A percentile compares a stretch with the other conserved stretches of the same genome.
phyloP scores from a whole-genome alignment of 2,888 invertebrate species.

The Andrena trimmerana region DNA sequence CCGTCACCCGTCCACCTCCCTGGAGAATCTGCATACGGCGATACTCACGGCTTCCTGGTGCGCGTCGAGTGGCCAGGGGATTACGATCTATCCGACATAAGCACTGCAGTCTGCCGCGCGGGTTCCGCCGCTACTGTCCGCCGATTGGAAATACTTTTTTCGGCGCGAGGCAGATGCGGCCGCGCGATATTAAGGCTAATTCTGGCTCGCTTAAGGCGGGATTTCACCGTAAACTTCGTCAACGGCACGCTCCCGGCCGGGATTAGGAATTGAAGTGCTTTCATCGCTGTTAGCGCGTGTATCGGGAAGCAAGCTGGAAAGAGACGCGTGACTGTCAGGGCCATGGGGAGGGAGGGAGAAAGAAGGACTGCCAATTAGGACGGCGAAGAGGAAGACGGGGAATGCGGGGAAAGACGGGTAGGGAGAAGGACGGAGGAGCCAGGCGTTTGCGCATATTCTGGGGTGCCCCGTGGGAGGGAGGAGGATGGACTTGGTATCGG shows the following conservation, averaged over 20 bases:
- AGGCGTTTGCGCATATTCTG: neutral
- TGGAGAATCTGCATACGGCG: slow-evolving; percentile 2
- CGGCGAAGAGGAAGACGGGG: neutral
- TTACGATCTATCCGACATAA: slow-evolving; percentile 58
- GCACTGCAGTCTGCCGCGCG: slow-evolving; percentile 55
- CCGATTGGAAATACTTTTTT: slow-evolving; percentile 49
- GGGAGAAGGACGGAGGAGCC: neutral
- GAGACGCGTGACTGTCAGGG: neutral
- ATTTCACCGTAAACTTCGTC: slow-evolving; percentile 58
- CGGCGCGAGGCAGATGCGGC: slow-evolving; percentile 44
- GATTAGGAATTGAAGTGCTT: slow-evolving; percentile 70
- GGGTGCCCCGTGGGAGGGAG: neutral
- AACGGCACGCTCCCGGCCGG: slow-evolving; percentile 31
- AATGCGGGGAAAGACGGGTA: neutral
- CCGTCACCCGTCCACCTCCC: neutral
- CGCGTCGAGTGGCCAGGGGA: slow-evolving; percentile 31
- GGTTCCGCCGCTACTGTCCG: slow-evolving; percentile 45
- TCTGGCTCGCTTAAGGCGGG: slow-evolving; percentile 60
- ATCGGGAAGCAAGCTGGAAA: slow-evolving; percentile 51
- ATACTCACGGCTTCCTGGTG: slow-evolving; percentile 39
- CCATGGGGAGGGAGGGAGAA: slow-evolving; percentile 25
- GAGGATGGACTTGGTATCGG: neutral
- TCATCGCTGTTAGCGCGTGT: slow-evolving; percentile 47
- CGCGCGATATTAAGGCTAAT: slow-evolving; percentile 65
- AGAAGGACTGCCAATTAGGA: neutral